phyloP scores from a whole-genome alignment of 2,888 invertebrate species.

The Cheilosia vulpina region DNA sequence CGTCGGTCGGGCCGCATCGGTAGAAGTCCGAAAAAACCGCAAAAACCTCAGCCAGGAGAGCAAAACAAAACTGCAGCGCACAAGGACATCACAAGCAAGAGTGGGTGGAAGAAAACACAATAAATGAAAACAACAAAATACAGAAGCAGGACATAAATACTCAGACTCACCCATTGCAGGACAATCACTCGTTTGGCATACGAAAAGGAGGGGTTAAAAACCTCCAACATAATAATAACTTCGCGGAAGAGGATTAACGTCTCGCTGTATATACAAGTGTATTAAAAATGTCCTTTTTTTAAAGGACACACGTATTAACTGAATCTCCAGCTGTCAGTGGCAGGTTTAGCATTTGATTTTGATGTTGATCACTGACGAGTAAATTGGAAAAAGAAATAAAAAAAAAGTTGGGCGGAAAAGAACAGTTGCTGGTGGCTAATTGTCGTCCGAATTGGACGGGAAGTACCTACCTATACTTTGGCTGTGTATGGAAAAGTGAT shows the following conservation, averaged over 20 bases:
- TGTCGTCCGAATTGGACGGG: slow-evolving; percentile 43
- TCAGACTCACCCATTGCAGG: slow-evolving; percentile 44
- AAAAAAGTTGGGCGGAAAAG: slow-evolving; percentile 56
- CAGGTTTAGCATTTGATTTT: slow-evolving; percentile 63
- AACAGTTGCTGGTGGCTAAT: slow-evolving; percentile 53
- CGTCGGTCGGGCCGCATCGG: not conserved
- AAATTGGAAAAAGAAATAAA: slow-evolving; percentile 57
- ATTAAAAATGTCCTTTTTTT: slow-evolving; percentile 59
- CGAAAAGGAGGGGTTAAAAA: slow-evolving; percentile 46
- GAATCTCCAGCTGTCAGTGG: slow-evolving; percentile 65
- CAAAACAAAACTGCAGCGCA: slow-evolving; percentile 66
- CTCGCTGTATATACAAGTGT: slow-evolving; percentile 39
- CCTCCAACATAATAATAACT: slow-evolving; percentile 38
- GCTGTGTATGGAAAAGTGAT: slow-evolving; percentile 10
- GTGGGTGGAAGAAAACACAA: slow-evolving; percentile 17
- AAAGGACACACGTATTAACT: slow-evolving; percentile 56
- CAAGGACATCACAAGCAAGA: slow-evolving; percentile 49
- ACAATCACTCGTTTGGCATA: slow-evolving; percentile 65
- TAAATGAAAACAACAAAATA: slow-evolving; percentile 1
- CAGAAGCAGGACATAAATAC: slow-evolving; percentile 48
- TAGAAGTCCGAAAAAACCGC: slow-evolving; percentile 68
- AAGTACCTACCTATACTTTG: slow-evolving; percentile 11
- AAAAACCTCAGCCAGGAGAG: slow-evolving; percentile 67
- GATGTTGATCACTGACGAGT: slow-evolving; percentile 65
- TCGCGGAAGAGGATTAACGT: slow-evolving; percentile 65